These are phyloP conservation scores for Sebastes trivittatus DNA, from an alignment of 2,797 vertebrate genomes.

Conservation along the genomic window DNA sequence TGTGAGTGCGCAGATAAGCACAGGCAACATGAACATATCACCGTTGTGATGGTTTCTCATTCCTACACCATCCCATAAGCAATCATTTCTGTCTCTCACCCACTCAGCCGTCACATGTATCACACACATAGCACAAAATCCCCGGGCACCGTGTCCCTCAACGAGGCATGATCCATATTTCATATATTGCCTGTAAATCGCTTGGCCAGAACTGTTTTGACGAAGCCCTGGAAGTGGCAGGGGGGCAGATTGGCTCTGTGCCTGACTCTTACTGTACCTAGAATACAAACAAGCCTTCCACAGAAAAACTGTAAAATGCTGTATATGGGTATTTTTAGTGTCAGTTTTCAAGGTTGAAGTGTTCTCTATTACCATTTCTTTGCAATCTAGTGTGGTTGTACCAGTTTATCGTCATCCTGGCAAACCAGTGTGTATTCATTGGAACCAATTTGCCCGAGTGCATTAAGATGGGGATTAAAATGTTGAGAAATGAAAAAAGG, in stretches of 20 bases:
- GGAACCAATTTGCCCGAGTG: slow-evolving; percentile 69
- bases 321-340: slow-evolving; percentile 50
- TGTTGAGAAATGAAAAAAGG: slow-evolving; percentile 62
- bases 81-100: slow-evolving; percentile 71
- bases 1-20: slow-evolving; percentile 23
- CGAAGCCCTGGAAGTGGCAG: slow-evolving; percentile 65
- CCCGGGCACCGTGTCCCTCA: slow-evolving; percentile 59
- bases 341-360: slow-evolving; percentile 66
- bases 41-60: slow-evolving; percentile 60
- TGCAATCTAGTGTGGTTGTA: slow-evolving; percentile 42
- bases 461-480: slow-evolving; percentile 73
- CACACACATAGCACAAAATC: slow-evolving; percentile 63
- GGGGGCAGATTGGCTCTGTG: slow-evolving; percentile 72
- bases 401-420: slow-evolving; percentile 55
- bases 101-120: slow-evolving; percentile 61
- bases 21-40: slow-evolving; percentile 39
- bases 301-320: slow-evolving; percentile 52
- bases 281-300: slow-evolving; percentile 69
- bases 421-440: slow-evolving; percentile 57
- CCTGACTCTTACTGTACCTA: slow-evolving; percentile 58
- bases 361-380: slow-evolving; percentile 58
- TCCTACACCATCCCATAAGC: slow-evolving; percentile 69
- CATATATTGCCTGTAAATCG: slow-evolving; percentile 77
- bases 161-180: slow-evolving; percentile 78
- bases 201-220: slow-evolving; percentile 74